Percentiles rank a stretch among this genome's conserved stretches.
Conservation (phyloP, 2,888 invertebrate genomes). For the Elysia crispata region DNA sequence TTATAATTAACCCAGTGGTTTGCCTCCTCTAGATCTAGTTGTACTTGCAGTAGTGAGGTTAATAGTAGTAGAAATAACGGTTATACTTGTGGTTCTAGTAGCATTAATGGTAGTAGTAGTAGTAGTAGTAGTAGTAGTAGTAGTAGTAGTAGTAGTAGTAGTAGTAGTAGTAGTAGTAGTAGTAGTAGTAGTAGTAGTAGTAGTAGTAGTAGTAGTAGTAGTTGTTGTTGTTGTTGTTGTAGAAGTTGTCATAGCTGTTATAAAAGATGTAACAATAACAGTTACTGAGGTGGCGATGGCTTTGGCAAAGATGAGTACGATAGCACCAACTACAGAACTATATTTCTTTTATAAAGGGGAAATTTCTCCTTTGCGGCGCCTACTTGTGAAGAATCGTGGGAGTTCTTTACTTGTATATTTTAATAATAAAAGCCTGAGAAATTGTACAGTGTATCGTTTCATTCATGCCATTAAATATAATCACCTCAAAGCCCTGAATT, state of each 20-base stretch:
- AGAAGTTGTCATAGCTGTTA: not conserved
- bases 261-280: no score
- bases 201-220: not conserved
- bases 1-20: no score
- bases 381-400: no score
- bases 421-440: no score
- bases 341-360: no score
- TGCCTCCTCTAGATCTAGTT: no score
- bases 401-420: no score
- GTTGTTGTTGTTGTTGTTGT: conserved; percentile 5
- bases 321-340: no score
- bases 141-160: not conserved
- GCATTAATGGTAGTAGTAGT: not conserved
- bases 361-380: no score
- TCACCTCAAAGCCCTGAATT: no score
- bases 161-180: not conserved
- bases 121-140: not conserved
- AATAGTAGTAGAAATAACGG: not conserved
- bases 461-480: no score
- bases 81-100: not conserved
- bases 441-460: no score
- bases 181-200: not conserved
- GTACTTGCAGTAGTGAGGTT: not conserved
- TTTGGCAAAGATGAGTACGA: not conserved
- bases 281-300: not conserved